These are phyloP conservation scores for Hypsibius dujardini DNA, from an alignment of 1,140 invertebrate species.

Conservation along the genomic window DNA sequence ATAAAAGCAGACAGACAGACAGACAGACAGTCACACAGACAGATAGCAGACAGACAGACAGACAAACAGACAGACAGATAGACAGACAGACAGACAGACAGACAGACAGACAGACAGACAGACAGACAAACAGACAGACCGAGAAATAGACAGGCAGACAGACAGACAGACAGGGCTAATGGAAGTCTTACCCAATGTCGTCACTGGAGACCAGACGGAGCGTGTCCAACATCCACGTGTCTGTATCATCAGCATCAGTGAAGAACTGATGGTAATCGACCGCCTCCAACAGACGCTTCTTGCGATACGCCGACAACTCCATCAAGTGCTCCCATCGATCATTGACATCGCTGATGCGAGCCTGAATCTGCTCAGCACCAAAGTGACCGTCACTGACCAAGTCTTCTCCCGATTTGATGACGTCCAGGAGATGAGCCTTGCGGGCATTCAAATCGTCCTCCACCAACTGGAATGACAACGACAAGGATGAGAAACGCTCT, in stretches of 20 bases:
- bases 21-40: no score
- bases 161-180: no score
- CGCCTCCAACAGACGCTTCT: slow-evolving; percentile 79
- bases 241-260: slow-evolving; percentile 93
- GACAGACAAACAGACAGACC: no score
- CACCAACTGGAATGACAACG: slow-evolving; percentile 42
- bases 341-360: slow-evolving; percentile 73
- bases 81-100: no score
- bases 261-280: slow-evolving; percentile 98
- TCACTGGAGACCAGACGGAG: slow-evolving; percentile 85
- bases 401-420: slow-evolving; percentile 75
- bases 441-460: slow-evolving; percentile 86
- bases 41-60: no score
- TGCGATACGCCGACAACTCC: slow-evolving; percentile 70
- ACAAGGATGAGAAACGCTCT: slow-evolving; percentile 11
- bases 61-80: no score
- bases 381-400: slow-evolving; percentile 80
- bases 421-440: slow-evolving; percentile 71
- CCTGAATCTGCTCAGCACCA: slow-evolving; percentile 72
- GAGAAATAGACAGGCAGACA: no score
- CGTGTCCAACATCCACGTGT: slow-evolving; percentile 96
- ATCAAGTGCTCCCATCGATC: slow-evolving; percentile 84
- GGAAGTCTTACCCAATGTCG: slow-evolving; percentile 55
- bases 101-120: no score
- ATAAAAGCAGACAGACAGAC: no score